phyloP scores from a whole-genome alignment of 2,888 invertebrate genomes.

The Agrochola lychnidis region DNA sequence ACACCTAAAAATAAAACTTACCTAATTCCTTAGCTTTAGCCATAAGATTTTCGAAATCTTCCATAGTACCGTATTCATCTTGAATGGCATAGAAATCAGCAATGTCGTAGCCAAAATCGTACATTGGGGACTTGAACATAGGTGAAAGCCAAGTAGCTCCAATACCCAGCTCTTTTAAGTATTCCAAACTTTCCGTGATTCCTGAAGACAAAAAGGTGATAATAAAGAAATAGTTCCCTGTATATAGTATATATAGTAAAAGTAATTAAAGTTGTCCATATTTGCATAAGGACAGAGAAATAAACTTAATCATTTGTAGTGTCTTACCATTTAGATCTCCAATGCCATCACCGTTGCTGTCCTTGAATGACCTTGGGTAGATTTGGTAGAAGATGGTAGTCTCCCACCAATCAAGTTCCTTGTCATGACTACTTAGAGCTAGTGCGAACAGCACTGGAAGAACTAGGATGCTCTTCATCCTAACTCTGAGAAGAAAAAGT shows the following conservation, averaged over 20 bases:
- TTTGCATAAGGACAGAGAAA: too few species aligned
- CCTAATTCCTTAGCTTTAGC: constrained; percentile 90
- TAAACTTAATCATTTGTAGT: background rate
- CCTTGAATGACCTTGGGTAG: constrained; percentile 95
- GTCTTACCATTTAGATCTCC: constrained; percentile 90
- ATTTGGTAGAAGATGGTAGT: constrained; percentile 95
- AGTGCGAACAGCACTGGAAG: constrained; percentile 73
- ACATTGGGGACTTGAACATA: constrained; percentile 94
- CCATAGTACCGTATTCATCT: constrained; percentile 93
- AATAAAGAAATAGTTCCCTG: background rate
- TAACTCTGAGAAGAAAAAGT: constrained; percentile 44
- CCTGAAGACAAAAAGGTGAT: constrained; percentile 80
- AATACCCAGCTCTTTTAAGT: constrained; percentile 92
- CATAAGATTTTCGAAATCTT: constrained; percentile 92
- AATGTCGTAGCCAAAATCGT: constrained; percentile 95
- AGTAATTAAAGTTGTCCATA: background rate
- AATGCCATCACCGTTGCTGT: constrained; percentile 94
- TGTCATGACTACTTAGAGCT: constrained; percentile 67
- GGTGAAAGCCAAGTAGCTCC: constrained; percentile 95
- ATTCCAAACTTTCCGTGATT: constrained; percentile 91
- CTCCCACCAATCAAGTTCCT: constrained; percentile 93
- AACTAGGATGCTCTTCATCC: constrained; percentile 66
- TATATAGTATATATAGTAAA: too few species aligned
- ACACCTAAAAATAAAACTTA: constrained; percentile 52
- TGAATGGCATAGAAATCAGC: constrained; percentile 93